Evolutionary conservation across 2,797 vertebrate species (phyloP), one percentile per base, ranked within the genome.

Genomic region (Enteromius unitaeniatus): DNA sequence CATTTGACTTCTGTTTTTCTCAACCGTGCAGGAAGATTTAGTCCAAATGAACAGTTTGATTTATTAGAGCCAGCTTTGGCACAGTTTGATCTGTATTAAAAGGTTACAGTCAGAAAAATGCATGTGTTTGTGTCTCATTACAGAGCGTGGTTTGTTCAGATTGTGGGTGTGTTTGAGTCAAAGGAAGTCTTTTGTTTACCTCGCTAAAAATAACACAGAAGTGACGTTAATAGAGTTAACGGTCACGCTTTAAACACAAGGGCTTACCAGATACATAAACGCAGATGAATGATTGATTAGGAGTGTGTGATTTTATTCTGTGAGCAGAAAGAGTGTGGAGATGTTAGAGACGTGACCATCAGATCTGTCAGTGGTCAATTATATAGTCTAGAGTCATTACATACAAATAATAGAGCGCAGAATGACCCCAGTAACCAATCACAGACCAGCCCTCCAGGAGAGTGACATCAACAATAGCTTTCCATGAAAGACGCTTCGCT

Each of bases 151-250:
- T 45, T 4, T 72, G 26, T 15, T 64, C 14, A 13, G 26, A 34
- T 19, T 11, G 64, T 67, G 60, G 60, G 26, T 62, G 60, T 64
- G n/a, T 67, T 67, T n/a, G 17, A 68, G 10, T 68, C 65, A 40
- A 40, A 68, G 19, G 1, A n/a, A 40, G 67, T 42, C 65, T 40
- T 28, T 65, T 68, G 67, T 69, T 69, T 14, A 42, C 9, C 4
- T 11, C 21, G 42, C 40, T 69, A 1, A 69, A 69, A 23, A 69
- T 69, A 69, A 45, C 37, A 69, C 67, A 8, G 4, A 4, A 5
- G 15, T 37, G 64, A 31, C 8, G 31, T 65, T 65, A 34, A 19
- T 11, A 13, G 10, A 60, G n/a, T 23, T 3, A 8, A 6, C 5
- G 34, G 13, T 68, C 4, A 1, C 21, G n/a, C 37, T 42, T 23